Base-by-base conservation (phyloP, 2,113 vertebrate genomes). In the Hiodon tergisus region DNA sequence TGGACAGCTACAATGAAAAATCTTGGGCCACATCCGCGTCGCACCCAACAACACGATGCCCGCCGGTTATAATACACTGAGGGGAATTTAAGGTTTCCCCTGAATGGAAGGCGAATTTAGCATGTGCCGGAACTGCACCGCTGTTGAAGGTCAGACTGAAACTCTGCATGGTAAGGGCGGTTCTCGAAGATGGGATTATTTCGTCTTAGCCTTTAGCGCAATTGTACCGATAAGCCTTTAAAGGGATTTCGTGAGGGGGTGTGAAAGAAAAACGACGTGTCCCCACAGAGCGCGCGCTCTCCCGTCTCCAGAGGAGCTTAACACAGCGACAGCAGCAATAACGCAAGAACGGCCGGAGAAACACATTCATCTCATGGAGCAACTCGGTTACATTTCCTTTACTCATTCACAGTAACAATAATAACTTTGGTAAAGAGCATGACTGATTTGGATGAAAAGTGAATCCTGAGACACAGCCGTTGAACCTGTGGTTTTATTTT, bases 221-320 rank as follows among this genome's bases (percentile, higher is more conserved):
- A 68, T 58, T 59, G 58, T 51, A 63, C 69, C 60, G n/a, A 59
- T 74, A 79, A 77, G 60, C 75, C 71, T 69, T 66, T 79, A 79
- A 79, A 68, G 48, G 67, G 75, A 79, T 79, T 79, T 77, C 72
- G 16, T 16, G 57, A 47, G 9, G 61, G 75, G 67, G 71, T 58
- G 60, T 73, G 6, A 63, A 60, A 60, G 51, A 48, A 66, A 59
- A 62, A 73, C 1, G 6, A 31, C 31, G 31, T 31, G 31, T 31
- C 31, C 31, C 31, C 31, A 31, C 31, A 31, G 31, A 31, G 31
- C 31, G 31, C 31, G 0, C 31, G 31, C 31, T 31, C 31, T 31
- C 31, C 31, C 31, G 31, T 31, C 31, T 31, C 31, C 31, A 31
- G 31, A 31, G 31, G 31, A 31, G 31, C 31, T 31, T 31, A 31